Evolutionary conservation across 2,797 vertebrate species (phyloP), one percentile per base, ranked within the genome.

Genomic region (Zenarchopterus dispar): DNA sequence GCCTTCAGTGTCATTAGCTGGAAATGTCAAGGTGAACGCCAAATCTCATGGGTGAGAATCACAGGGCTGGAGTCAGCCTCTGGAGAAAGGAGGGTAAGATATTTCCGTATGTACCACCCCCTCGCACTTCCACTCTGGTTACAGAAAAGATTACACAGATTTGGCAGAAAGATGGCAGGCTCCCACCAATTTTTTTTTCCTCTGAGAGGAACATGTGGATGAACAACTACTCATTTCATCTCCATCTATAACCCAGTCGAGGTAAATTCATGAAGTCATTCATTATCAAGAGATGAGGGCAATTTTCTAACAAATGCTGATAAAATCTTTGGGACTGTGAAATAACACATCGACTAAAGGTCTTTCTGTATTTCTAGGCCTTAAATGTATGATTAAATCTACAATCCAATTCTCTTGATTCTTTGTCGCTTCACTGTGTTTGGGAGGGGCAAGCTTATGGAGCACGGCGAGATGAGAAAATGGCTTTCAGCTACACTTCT

Each of bases 1-100:
- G 59, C 59, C 62, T 53, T 80, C 55, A 16, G 80, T 71, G 73
- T 87, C 72, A 77, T 86, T 88, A 85, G 65, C 70, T 57, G 54
- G 66, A 88, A 88, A 88, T 87, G 88, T 89, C 79, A 87, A 88
- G 85, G 82, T 88, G 77, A 77, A 64, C 72, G 49, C 45, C 3
- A 17, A 52, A 73, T 77, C 60, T 56, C 51, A 74, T 66, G 49
- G 54, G 62, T 53, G 67, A 82, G 39, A 70, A 64, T 69, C 62
- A 62, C 42, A 50, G 18, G 52, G 26, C 41, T 50, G 63, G 57
- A 62, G 31, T 24, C 26, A 36, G 72, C 50, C 79, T 73, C 75
- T 67, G 44, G 78, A 62, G 80, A 26, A 46, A 65, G 39, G 41
- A 47, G 59, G 58, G 33, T 2, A 4, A 22, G 61, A 65, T 73